These are phyloP conservation scores for Zosterops japonicus DNA, from an alignment of 2,113 vertebrate species.

Conservation along the genomic window DNA sequence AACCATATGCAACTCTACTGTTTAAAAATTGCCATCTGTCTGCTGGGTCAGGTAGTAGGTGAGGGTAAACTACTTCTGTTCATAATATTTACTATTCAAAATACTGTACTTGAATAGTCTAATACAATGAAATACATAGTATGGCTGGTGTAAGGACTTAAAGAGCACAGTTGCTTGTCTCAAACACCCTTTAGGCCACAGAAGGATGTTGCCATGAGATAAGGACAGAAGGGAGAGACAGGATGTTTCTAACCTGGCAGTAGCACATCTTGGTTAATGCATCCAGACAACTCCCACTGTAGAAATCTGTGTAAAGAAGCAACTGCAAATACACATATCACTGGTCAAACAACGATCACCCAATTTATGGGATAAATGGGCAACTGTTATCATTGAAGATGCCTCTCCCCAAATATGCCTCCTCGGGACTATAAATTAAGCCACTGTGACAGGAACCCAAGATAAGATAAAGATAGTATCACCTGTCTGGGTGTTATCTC, in stretches of 20 bases:
- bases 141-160: background rate
- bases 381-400: background rate
- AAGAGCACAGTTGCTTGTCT: background rate
- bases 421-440: background rate
- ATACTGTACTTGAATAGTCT: background rate
- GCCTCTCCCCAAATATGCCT: background rate
- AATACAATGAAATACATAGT: background rate
- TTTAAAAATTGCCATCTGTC: conserved; percentile 46
- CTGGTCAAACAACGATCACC: background rate
- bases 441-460: background rate
- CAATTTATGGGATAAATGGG: background rate
- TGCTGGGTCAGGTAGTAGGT: conserved; percentile 24
- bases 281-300: background rate
- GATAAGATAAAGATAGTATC: background rate
- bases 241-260: background rate
- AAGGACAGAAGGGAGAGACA: background rate
- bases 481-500: background rate
- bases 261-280: background rate
- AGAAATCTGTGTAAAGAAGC: background rate
- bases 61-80: background rate
- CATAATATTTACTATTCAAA: conserved; percentile 42
- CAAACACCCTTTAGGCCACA: background rate
- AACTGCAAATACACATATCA: background rate
- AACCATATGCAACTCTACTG: conserved; percentile 5
- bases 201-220: background rate